Percentiles rank a stretch among this genome's conserved stretches.
phyloP scores from a whole-genome alignment of 1,140 invertebrate species.

The Ips nitidus region DNA sequence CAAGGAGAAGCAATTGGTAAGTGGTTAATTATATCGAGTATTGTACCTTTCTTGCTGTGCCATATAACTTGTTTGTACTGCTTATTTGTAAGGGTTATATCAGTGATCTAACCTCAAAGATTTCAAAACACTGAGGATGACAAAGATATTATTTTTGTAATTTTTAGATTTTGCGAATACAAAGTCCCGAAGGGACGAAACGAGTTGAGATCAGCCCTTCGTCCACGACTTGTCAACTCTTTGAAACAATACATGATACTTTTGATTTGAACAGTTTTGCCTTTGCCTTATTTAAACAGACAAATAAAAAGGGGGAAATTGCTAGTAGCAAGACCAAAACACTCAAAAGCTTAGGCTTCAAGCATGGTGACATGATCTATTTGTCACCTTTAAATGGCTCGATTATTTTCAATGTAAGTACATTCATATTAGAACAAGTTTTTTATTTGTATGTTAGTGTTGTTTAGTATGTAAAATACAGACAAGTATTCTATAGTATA shows the following conservation, averaged over 20 bases:
- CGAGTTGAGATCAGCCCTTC: conserved; percentile 74
- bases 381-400: conserved; percentile 72
- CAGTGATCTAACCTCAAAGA: conserved; percentile 41
- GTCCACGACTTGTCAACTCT: conserved; percentile 72
- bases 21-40: not conserved
- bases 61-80: too few species aligned
- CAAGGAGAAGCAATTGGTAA: conserved; percentile 42
- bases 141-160: conserved; percentile 40
- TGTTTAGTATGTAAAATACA: not conserved
- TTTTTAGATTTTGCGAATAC: conserved; percentile 78
- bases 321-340: conserved; percentile 69
- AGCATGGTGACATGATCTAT: conserved; percentile 92
- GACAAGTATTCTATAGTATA: not conserved
- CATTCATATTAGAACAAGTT: too few species aligned
- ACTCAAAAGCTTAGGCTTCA: conserved; percentile 68
- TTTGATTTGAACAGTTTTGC: conserved; percentile 71
- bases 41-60: too few species aligned
- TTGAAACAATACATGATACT: conserved; percentile 74
- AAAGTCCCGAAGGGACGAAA: conserved; percentile 89
- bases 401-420: conserved; percentile 51
- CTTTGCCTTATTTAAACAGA: conserved; percentile 78
- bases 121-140: conserved; percentile 39
- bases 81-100: too few species aligned
- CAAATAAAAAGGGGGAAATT: conserved; percentile 75
- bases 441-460: too few species aligned